Base-by-base conservation (phyloP, 1,140 invertebrate species). In the Eupeodes corollae region DNA sequence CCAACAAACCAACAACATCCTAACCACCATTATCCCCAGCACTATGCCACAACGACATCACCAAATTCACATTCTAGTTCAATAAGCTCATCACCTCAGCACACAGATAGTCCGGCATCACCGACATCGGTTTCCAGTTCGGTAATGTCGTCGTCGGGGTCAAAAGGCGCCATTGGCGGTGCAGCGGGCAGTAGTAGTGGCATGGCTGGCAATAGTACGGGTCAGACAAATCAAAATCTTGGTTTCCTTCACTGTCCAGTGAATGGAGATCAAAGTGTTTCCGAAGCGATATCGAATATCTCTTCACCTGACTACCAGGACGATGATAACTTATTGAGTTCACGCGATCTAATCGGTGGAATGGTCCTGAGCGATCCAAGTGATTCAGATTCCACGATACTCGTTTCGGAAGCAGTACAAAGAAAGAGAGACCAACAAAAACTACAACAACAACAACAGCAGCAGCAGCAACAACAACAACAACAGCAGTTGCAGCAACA, bases 311-410 rank as follows among this genome's bases (percentile, higher is more conserved):
- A 88, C 68, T 88, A 86, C 69, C 84, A 86, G 70, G 86, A 89
- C 61, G 80, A 80, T 61, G 65, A 68, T 63, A 67, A 68, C 44
- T 67, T 68, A 60, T 57, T 68, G 45, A 68, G 66, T 56, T 65
- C 66, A 58, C 64, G 63, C 59, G 66, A 68, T 68, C 61, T 67
- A 65, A 53, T 65, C 61, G 74, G 75, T 56, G 74, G 75, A 58
- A 88, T 89, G 84, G 84, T 87, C 71, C 79, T 88, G 53, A 86
- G 85, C 60, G 86, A 89, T 72, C 84, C 85, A 31, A 88, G 84
- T 67, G 86, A 88, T 70, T 87, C 84, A 53, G 86, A 89, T 66
- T 88, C 84, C 26, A 79, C 81, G 12, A 83, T 83, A 43, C 64
- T 86, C 18, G 83, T 84, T 14, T 84, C 82, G 30, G 84, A 86